Conservation (phyloP, 2,797 vertebrate genomes). For the Chrysocyon brachyurus region DNA sequence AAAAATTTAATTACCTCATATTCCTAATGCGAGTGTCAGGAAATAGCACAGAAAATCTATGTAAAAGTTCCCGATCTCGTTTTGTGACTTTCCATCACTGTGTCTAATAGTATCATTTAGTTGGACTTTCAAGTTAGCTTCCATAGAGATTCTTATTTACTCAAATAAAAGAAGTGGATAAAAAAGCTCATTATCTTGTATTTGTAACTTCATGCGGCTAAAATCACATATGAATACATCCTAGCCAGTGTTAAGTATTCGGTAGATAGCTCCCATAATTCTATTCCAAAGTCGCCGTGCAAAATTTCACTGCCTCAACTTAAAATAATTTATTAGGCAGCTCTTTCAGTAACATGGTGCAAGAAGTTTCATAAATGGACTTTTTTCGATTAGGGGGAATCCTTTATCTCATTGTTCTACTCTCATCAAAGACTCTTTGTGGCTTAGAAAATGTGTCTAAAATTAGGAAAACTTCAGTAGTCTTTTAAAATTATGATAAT, state of each 20-base stretch:
- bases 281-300: neutral
- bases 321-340: neutral
- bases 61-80: neutral
- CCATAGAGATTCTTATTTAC: neutral
- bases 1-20: neutral
- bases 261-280: neutral
- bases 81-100: neutral
- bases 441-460: neutral
- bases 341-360: neutral
- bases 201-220: neutral
- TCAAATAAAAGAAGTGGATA: conserved; percentile 33
- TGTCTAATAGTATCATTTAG: neutral
- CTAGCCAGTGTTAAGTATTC: neutral
- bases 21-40: neutral
- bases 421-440: conserved; percentile 31
- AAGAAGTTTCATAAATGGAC: neutral
- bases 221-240: conserved; percentile 9
- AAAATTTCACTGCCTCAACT: neutral
- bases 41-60: neutral
- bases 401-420: neutral
- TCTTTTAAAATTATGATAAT: neutral
- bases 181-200: conserved; percentile 44
- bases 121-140: conserved; percentile 36
- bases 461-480: neutral
- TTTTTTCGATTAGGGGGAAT: neutral